Evolutionary conservation across 53 echinoderm and acorn worm genomes (phyloP).

Genomic region (Echinarachnius parma): DNA sequence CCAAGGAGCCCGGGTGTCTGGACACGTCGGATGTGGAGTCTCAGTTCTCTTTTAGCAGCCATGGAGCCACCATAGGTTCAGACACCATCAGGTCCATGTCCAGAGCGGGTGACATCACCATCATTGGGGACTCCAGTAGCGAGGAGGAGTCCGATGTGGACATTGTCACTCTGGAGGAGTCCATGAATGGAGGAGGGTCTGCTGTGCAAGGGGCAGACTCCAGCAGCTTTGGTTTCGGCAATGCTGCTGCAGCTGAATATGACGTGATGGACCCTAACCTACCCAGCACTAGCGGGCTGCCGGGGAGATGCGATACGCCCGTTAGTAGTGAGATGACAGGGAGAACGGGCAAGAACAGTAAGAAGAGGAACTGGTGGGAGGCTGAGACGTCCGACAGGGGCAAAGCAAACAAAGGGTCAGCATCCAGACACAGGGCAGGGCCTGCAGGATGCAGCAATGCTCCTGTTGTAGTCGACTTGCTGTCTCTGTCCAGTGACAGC

Average conservation of each 20-base stretch:
- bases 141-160: conserved; percentile 43
- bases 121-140: conserved; percentile 35
- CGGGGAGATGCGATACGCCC: too few relatives aligned
- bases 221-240: conserved; percentile 14
- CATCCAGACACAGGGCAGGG: conserved; percentile 30
- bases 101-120: conserved; percentile 37
- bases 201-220: conserved; percentile 31
- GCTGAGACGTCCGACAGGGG: conserved; percentile 39
- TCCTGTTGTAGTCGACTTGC: conserved; percentile 24
- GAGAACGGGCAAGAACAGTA: conserved; percentile 21
- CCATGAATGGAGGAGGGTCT: too few relatives aligned
- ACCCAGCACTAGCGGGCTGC: conserved; percentile 31
- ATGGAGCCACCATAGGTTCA: conserved; percentile 39
- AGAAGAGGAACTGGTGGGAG: conserved; percentile 47
- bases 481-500: conserved; percentile 41
- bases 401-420: conserved; percentile 1
- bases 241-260: conserved; percentile 21
- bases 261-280: conserved; percentile 33
- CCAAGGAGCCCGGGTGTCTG: conserved; percentile 19
- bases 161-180: conserved; percentile 42
- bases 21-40: conserved; percentile 43
- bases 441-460: neutral
- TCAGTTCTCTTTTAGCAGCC: conserved; percentile 44
- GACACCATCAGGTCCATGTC: conserved; percentile 45
- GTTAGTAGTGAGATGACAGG: too few relatives aligned